Evolutionary conservation across 2,113 vertebrate species (phyloP).

Genomic region (Dicentrarchus labrax): DNA sequence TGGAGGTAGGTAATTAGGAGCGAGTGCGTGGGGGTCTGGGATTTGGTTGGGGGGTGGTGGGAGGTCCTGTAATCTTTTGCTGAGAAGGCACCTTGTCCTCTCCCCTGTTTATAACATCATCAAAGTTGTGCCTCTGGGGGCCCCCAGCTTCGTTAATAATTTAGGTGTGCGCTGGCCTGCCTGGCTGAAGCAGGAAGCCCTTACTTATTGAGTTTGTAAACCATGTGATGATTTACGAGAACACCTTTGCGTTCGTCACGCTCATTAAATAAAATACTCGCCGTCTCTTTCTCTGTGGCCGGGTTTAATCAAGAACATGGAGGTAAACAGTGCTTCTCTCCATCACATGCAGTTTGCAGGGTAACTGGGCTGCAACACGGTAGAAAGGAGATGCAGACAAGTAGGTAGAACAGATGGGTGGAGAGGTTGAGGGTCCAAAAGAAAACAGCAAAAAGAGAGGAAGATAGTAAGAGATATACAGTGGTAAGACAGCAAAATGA

Average conservation of each 20-base stretch:
- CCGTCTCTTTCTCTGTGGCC: constrained; percentile 45
- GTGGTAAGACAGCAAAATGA: not conserved
- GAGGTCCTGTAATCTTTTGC: constrained; percentile 97
- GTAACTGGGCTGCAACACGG: not conserved
- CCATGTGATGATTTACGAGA: constrained; percentile 98
- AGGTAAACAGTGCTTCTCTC: constrained; percentile 84
- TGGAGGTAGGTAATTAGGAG: constrained; percentile 94
- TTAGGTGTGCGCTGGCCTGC: constrained; percentile 94
- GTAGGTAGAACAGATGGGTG: not conserved
- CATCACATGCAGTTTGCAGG: constrained; percentile 14
- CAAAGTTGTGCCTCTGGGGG: constrained; percentile 97
- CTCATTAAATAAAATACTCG: constrained; percentile 95
- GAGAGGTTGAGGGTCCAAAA: not conserved
- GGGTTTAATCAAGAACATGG: constrained; percentile 89
- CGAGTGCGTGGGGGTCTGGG: constrained; percentile 60
- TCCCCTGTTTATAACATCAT: constrained; percentile 92
- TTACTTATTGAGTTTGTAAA: constrained; percentile 99
- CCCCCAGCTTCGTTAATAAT: constrained; percentile 96
- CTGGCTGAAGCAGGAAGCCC: constrained; percentile 95
- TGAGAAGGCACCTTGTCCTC: constrained; percentile 98
- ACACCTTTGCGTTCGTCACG: constrained; percentile 94
- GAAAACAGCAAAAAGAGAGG: not conserved
- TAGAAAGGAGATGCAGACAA: constrained; percentile 14
- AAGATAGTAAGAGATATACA: not conserved
- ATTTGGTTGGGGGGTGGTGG: constrained; percentile 63